Evolutionary conservation across 2,888 invertebrate genomes (phyloP).

Genomic region (Oscheius sp.): DNA sequence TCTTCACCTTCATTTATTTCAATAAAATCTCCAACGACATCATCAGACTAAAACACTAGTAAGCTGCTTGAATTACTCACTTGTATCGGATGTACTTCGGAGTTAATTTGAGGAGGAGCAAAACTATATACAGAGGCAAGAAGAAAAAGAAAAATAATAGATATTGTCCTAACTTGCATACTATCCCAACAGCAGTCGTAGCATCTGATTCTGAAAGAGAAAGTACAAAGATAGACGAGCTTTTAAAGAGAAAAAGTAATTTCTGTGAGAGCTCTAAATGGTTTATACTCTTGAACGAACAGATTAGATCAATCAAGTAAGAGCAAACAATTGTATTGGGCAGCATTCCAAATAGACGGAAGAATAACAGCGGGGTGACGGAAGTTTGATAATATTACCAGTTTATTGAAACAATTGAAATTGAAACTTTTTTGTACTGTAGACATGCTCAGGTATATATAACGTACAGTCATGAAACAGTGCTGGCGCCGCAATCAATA

Average conservation of each 20-base stretch:
- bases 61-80: background rate
- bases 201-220: conserved; percentile 8
- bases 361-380: too few relatives aligned
- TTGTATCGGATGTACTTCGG: conserved; percentile 11
- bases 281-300: background rate
- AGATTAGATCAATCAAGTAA: too few relatives aligned
- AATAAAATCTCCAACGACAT: conserved; percentile 34
- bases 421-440: too few relatives aligned
- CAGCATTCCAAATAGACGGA: too few relatives aligned
- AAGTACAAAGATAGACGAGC: background rate
- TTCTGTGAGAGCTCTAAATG: background rate
- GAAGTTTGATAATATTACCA: too few relatives aligned
- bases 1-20: conserved; percentile 33
- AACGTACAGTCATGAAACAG: conserved; percentile 19
- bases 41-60: conserved; percentile 31
- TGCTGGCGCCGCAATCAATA: conserved; percentile 26
- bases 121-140: background rate
- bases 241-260: background rate
- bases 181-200: background rate
- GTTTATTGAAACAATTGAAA: too few relatives aligned
- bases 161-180: conserved; percentile 9
- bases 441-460: too few relatives aligned
- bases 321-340: background rate
- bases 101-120: conserved; percentile 11
- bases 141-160: background rate